Conservation (phyloP, 1,140 invertebrate species). For the Scaptomyza montana region DNA sequence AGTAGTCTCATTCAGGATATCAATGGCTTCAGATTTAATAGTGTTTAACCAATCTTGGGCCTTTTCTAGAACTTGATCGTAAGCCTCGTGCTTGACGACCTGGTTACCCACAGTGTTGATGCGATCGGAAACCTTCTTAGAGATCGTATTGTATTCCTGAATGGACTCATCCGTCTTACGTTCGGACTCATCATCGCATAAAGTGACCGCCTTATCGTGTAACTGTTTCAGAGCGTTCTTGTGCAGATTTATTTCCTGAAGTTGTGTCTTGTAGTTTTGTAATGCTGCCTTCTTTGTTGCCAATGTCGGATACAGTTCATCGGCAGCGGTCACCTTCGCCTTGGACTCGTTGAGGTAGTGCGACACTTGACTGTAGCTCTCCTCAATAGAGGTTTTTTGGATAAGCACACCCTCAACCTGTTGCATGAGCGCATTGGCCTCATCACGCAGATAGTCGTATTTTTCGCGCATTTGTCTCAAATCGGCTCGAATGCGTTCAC, state of each 20-base stretch:
- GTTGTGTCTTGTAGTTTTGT: conserved; percentile 89
- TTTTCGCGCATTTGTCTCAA: conserved; percentile 91
- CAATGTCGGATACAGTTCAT: conserved; percentile 89
- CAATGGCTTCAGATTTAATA: conserved; percentile 89
- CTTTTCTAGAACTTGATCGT: conserved; percentile 90
- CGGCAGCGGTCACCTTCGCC: conserved; percentile 87
- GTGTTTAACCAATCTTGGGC: conserved; percentile 87
- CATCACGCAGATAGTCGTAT: conserved; percentile 93
- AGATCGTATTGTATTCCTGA: conserved; percentile 88
- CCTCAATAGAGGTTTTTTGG: conserved; percentile 95
- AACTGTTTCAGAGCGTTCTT: conserved; percentile 91
- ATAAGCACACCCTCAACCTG: conserved; percentile 93
- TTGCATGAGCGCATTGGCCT: conserved; percentile 93
- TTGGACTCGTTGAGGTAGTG: conserved; percentile 91
- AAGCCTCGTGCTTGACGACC: conserved; percentile 92
- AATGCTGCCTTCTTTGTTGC: conserved; percentile 94
- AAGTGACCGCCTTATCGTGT: conserved; percentile 89
- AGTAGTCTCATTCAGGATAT: conserved; percentile 89
- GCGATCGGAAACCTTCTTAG: conserved; percentile 88
- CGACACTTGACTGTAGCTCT: conserved; percentile 92
- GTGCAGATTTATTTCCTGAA: conserved; percentile 93
- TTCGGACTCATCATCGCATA: conserved; percentile 90
- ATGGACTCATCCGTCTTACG: conserved; percentile 88
- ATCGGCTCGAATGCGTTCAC: conserved; percentile 93
- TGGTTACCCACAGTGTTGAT: conserved; percentile 89